Evolutionary conservation across 1,140 invertebrate genomes (phyloP), one percentile per base, ranked within the genome.

Genomic region (Leptopilina clavipes): DNA sequence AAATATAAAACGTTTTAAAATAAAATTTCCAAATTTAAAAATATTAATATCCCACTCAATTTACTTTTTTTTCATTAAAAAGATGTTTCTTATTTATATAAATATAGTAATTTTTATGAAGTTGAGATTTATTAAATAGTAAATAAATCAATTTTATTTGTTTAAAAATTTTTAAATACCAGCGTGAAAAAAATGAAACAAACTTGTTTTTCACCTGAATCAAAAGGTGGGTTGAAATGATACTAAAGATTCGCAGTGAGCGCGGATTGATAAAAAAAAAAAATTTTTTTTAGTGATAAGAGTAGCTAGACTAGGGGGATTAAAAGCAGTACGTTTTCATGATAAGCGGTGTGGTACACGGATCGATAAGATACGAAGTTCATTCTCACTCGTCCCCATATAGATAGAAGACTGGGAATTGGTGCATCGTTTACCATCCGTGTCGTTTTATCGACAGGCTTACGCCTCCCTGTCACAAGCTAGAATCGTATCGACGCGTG

Each of bases 351-450:
- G 56, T 65, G 56, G 56, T 65, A 65, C 56, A 31, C 56, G 11
- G 22, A 65, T 65, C 56, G 56, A 65, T 65, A 65, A 65, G 56
- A 65, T 65, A 65, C 56, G 14, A 31, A 31, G 22, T 65, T 65
- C 22, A 65, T 65, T 65, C 56, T 65, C 56, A 31, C 22, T 65
- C 25, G 56, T 65, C 22, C 56, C 22, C 56, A 65, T 40, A 40
- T 65, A 65, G 56, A 65, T 65, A 65, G 22, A 65, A 37, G 56
- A 31, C 56, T 65, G 56, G 56, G 22, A 65, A 65, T 65, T 65
- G 56, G 56, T 65, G 56, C 56, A 65, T 65, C 22, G 56, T 65
- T 65, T 31, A 65, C 56, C 25, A 65, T 65, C 22, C 25, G 25
- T 31, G 56, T 65, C 22, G 25, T 31, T 65, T 65, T 65, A 65